Evolutionary conservation across 2,113 vertebrate species (phyloP), one percentile per base, ranked within the genome.

Genomic region (Barbus barbus): DNA sequence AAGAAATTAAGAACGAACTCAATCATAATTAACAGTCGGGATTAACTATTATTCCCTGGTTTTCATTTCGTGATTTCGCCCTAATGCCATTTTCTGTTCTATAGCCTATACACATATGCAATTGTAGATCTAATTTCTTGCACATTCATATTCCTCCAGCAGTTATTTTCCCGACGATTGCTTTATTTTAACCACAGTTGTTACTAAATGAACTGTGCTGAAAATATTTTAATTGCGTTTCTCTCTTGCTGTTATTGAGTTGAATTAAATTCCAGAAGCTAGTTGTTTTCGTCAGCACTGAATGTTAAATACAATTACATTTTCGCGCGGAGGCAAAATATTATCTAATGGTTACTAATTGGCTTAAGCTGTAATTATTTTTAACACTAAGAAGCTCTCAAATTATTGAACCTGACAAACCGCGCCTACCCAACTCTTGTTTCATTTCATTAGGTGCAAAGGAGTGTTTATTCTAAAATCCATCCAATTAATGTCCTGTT

Each of bases 351-450:
- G 83, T 78, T 83, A 89, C 73, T 89, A 88, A 92, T 90, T 86
- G 72, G 83, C 83, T 90, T 90, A 88, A 86, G 84, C 65, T 89
- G 83, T 82, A 69, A 92, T 92, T 87, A 90, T 90, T 90, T 88
- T 74, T 56, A 89, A 86, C 87, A 83, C 84, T 88, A 90, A 90
- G 86, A 82, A 89, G 38, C 73, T 24, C 77, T 85, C 36, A 77
- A 79, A 61, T 91, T 81, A 92, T 92, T 86, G 84, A 89, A 92
- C 82, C 81, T 91, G 93, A 92, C 94, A 93, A 84, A 51, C 84
- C 36, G 84, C 86, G 86, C 89, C 84, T 85, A 81, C 87, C 87
- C 89, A 88, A 83, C 87, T 9, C 89, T 89, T 90, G 91, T 91
- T 92, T 90, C 77, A 88, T 93, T 93, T 91, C 90, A 91, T 92